Base-by-base conservation (phyloP, 2,888 invertebrate genomes). In the Alentia gelatinosa region DNA sequence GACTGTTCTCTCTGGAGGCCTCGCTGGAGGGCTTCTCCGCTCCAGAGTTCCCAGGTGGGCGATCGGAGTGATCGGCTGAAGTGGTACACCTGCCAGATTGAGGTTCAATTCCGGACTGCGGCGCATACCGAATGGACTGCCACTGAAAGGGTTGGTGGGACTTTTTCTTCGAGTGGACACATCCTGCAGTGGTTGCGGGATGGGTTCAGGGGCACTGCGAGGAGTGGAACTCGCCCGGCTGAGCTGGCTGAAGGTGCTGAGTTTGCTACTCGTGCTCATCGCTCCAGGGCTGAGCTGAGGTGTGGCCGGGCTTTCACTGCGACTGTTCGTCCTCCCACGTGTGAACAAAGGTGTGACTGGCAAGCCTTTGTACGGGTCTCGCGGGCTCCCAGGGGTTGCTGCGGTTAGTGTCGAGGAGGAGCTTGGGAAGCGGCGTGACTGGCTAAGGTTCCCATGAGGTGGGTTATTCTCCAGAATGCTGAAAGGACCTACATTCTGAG, bases 381-480 rank as follows among this genome's bases (percentile, higher is more conserved):
- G 26, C 3, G 86, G 86, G 26, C 86, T 86, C 1, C 86, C 86
- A 4, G 86, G 86, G n/a, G 84, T 84, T 12, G 47, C 47, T 1
- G 42, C 50, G 1, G 86, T 86, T 12, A 86, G 86, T 1, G 86
- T 86, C 5, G 86, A 86, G 26, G 42, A 42, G 7, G 47, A 47
- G 35, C 47, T 86, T 0, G 86, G 86, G 47, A 42, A 86, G 35
- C 86, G 86, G 7, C 86, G 42, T 35, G 86, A 42, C 0, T 9
- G 33, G 12, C n/a, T 23, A 1, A 35, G 37, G 26, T 15, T 30
- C n/a, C 47, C 47, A 19, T 12, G 35, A 37, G 37, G 9, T 37
- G 79, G 79, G 33, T 86, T 23, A 47, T 86, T 86, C n/a, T 86
- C 86, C 3, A 86, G 50, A n/a, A 86, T 42, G 30, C 86, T 86